Percentiles rank a stretch among this genome's conserved stretches.
Evolutionary conservation across 2,113 vertebrate species (phyloP).

Genomic region (Podarcis raffonei): DNA sequence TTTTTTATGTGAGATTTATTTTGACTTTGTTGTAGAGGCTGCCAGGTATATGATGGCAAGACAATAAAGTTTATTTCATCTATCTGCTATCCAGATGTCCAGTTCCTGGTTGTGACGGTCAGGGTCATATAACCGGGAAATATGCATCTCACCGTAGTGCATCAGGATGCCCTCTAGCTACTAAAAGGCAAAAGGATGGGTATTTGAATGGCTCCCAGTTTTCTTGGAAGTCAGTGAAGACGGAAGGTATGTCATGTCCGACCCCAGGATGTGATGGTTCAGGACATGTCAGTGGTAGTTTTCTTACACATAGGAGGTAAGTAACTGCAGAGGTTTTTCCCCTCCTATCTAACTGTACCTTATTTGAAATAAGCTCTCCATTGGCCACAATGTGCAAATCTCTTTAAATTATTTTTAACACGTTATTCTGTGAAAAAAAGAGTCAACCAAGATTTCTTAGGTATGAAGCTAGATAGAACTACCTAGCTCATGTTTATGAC

Average conservation of each 20-base stretch:
- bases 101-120: constrained; percentile 96
- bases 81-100: constrained; percentile 87
- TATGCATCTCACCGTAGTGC: constrained; percentile 98
- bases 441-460: neutral
- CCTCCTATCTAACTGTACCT: neutral
- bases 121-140: constrained; percentile 98
- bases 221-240: constrained; percentile 98
- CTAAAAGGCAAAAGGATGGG: constrained; percentile 97
- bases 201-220: constrained; percentile 97
- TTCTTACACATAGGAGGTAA: constrained; percentile 98
- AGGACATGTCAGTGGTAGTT: constrained; percentile 98
- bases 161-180: constrained; percentile 94
- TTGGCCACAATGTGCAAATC: neutral
- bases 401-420: neutral
- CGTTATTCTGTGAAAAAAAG: neutral
- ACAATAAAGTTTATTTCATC: constrained; percentile 59
- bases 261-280: constrained; percentile 97
- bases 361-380: constrained; percentile 14
- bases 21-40: constrained; percentile 49
- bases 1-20: constrained; percentile 46
- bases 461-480: neutral
- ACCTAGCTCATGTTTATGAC: neutral
- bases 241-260: constrained; percentile 98
- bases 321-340: constrained; percentile 38
- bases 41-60: constrained; percentile 41